These are phyloP conservation scores for Trichacis sp. DNA, from an alignment of 2,888 invertebrate species.

Conservation along the genomic window DNA sequence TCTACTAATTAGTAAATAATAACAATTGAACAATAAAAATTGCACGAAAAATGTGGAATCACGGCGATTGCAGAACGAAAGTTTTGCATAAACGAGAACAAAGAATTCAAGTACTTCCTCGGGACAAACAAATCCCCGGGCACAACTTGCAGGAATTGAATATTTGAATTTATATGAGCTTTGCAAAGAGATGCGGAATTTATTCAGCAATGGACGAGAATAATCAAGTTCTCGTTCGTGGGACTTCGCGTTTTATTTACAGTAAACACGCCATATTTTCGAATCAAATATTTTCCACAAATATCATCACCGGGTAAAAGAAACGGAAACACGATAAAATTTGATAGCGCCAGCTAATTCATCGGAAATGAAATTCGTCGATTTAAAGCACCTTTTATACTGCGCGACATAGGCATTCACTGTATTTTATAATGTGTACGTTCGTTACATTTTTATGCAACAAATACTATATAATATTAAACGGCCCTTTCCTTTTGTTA, in stretches of 20 bases:
- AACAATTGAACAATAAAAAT: too few relatives aligned
- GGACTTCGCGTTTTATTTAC: background rate
- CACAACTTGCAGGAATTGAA: slow-evolving; percentile 9
- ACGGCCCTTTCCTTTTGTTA: too few relatives aligned
- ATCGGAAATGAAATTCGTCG: background rate
- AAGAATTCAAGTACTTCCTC: slow-evolving; percentile 16
- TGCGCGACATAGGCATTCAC: too few relatives aligned
- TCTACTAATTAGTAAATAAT: too few relatives aligned
- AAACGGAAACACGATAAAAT: background rate
- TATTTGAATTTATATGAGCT: slow-evolving; percentile 31
- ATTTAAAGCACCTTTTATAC: background rate
- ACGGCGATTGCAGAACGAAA: slow-evolving; percentile 12
- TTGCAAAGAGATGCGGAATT: slow-evolving; percentile 9
- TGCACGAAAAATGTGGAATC: too few relatives aligned
- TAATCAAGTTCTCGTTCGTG: slow-evolving; percentile 7
- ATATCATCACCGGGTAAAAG: too few relatives aligned
- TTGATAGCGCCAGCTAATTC: background rate
- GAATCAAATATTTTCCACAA: background rate
- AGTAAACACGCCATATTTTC: background rate
- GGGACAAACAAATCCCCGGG: slow-evolving; percentile 16
- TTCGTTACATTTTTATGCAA: too few relatives aligned
- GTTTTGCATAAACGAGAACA: slow-evolving; percentile 28
- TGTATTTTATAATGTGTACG: too few relatives aligned
- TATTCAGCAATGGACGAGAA: slow-evolving; percentile 17
- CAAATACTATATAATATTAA: too few relatives aligned